Conservation (phyloP, 2,888 invertebrate species). For the Bombyx huttoni region DNA sequence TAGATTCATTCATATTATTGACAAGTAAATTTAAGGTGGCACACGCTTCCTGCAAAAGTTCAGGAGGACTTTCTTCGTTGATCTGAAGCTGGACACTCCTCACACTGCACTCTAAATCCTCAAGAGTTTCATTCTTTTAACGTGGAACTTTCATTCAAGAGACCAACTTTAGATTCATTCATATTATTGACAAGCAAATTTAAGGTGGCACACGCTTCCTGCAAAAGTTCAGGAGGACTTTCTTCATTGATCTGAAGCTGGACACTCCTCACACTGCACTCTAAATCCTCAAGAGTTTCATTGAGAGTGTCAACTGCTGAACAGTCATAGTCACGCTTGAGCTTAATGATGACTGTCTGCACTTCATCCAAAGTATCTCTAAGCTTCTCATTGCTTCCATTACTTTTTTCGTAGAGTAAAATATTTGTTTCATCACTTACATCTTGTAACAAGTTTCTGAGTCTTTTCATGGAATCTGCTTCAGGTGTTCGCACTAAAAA, state of each 20-base stretch:
- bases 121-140: conserved; percentile 47
- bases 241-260: conserved; percentile 58
- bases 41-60: conserved; percentile 51
- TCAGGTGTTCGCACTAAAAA: conserved; percentile 20
- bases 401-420: conserved; percentile 14
- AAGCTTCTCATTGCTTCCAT: conserved; percentile 34
- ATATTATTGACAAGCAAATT: conserved; percentile 44
- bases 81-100: conserved; percentile 63
- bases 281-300: conserved; percentile 65
- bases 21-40: conserved; percentile 48
- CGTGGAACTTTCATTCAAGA: conserved; percentile 12
- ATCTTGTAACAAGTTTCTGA: conserved; percentile 39
- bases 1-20: conserved; percentile 36
- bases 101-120: conserved; percentile 66
- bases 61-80: conserved; percentile 49
- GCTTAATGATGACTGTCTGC: conserved; percentile 57
- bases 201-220: conserved; percentile 55
- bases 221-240: conserved; percentile 44
- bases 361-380: conserved; percentile 55
- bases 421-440: conserved; percentile 34
- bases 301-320: conserved; percentile 45
- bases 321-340: conserved; percentile 50
- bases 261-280: conserved; percentile 65
- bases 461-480: conserved; percentile 30
- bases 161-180: conserved; percentile 28